Evolutionary conservation across 2,888 invertebrate species (phyloP), one percentile per base, ranked within the genome.

Genomic region (Brassicogethes aeneus): DNA sequence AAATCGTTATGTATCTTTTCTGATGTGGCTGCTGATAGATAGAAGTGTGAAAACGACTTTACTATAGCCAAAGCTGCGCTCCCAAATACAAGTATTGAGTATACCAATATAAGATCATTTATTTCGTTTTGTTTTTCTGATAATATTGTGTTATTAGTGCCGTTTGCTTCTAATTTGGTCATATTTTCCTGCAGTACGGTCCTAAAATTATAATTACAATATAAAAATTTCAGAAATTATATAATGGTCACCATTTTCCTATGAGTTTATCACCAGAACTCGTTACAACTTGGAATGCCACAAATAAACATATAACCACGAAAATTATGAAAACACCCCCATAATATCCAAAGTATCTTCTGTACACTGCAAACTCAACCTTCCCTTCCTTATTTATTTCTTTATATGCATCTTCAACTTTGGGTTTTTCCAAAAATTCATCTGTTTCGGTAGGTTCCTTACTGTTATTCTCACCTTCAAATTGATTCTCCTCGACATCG

Each of bases 1-100:
- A 61, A 77, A 8, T 48, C 55, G 47, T 73, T 68, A 54, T 80
- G 80, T 1, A 80, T 61, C 33, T 52, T 64, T 37, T 62, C 62
- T 0, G 78, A 75, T 0, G 76, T 70, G 10, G 60, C 61, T 51
- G 74, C 66, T 48, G 72, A 72, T 41, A 68, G 58, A 33, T 59
- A 54, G 54, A 77, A 79, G 57, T 77, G 77, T 0, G 61, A 42
- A 29, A 65, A 60, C 0, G 71, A 70, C 45, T 53, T 46, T 1
- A 62, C 37, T 3, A 75, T 38, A 0, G 72, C 67, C 1, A 71
- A 30, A 3, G 66, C 12, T 7, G 74, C 58, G 3, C 70, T 68
- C 8, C 42, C 12, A 3, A 47, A 12, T 7, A 60, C 45, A 12
- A 62, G 31, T 3, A 17, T 30, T 2, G 43, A 36, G 39, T 57